These are phyloP conservation scores for Empis livida DNA, from an alignment of 2,888 invertebrate species.

Conservation along the genomic window DNA sequence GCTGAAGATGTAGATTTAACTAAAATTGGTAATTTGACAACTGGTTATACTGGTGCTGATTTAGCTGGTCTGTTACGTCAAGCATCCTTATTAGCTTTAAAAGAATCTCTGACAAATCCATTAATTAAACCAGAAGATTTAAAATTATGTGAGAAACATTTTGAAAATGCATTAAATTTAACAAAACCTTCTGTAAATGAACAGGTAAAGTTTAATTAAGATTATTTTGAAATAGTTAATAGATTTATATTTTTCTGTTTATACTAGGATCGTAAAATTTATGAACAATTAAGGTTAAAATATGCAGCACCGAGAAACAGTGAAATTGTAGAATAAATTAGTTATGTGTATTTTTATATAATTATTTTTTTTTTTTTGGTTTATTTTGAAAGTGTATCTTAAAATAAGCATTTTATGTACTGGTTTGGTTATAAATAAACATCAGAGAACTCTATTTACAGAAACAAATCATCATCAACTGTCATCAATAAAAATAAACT, in stretches of 20 bases:
- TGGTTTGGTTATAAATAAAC: too few relatives aligned
- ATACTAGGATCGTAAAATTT: slow-evolving; percentile 61
- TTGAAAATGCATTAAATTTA: slow-evolving; percentile 61
- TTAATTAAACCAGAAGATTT: slow-evolving; percentile 39
- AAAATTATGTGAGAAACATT: slow-evolving; percentile 55
- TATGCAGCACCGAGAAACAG: slow-evolving; percentile 38
- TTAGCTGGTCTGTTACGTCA: slow-evolving; percentile 79
- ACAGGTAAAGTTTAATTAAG: slow-evolving; percentile 38
- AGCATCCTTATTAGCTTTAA: slow-evolving; percentile 68
- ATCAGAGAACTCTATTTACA: too few relatives aligned
- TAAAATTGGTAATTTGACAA: slow-evolving; percentile 51
- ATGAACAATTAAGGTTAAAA: slow-evolving; percentile 56
- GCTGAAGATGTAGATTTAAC: slow-evolving; percentile 63
- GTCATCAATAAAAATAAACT: too few relatives aligned
- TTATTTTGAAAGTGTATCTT: too few relatives aligned
- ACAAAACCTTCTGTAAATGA: slow-evolving; percentile 77
- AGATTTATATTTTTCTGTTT: slow-evolving; percentile 14
- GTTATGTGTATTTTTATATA: too few relatives aligned
- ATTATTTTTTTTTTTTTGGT: too few relatives aligned
- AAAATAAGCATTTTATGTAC: too few relatives aligned
- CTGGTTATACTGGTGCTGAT: slow-evolving; percentile 90
- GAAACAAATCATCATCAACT: too few relatives aligned
- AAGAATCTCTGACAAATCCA: slow-evolving; percentile 53
- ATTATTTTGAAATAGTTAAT: not conserved
- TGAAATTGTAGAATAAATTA: not conserved